Conservation (phyloP, 2,113 vertebrate genomes). For the Antennarius striatus region DNA sequence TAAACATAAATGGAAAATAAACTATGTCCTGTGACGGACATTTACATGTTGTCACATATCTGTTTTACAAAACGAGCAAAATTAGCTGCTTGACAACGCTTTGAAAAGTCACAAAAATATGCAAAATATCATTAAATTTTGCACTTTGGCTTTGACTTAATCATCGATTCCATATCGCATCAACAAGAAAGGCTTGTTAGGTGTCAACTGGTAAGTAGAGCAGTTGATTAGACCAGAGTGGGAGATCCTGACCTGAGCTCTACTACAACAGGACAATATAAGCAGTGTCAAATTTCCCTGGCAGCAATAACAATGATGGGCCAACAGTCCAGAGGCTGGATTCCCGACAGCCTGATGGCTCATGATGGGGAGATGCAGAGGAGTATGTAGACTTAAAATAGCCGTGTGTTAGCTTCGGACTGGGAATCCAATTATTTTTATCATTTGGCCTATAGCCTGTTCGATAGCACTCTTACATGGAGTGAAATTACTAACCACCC, state of each 20-base stretch:
- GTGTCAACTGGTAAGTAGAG: constrained; percentile 39
- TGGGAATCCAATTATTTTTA: constrained; percentile 70
- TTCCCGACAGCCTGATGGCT: constrained; percentile 54
- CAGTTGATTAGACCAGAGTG: constrained; percentile 57
- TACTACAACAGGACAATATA: constrained; percentile 53
- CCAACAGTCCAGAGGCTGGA: constrained; percentile 40
- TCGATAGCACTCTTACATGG: constrained; percentile 64
- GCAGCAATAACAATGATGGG: constrained; percentile 59
- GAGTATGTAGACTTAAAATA: constrained; percentile 51
- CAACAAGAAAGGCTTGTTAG: constrained; percentile 19
- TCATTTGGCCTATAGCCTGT: constrained; percentile 67
- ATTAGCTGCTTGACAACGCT: not conserved
- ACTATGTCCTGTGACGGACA: not conserved
- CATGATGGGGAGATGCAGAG: constrained; percentile 49
- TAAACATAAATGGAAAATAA: not conserved
- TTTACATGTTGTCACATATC: not conserved
- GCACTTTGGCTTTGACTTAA: constrained; percentile 16
- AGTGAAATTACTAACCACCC: constrained; percentile 61
- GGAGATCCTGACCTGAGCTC: constrained; percentile 52
- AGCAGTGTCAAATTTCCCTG: constrained; percentile 57
- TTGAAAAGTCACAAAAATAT: constrained; percentile 13
- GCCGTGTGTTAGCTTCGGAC: constrained; percentile 38
- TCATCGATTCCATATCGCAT: constrained; percentile 25
- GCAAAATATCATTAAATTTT: constrained; percentile 33
- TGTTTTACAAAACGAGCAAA: not conserved